Evolutionary conservation across 2,888 invertebrate genomes (phyloP), one percentile per base, ranked within the genome.

Genomic region (Ophion obscuratus): DNA sequence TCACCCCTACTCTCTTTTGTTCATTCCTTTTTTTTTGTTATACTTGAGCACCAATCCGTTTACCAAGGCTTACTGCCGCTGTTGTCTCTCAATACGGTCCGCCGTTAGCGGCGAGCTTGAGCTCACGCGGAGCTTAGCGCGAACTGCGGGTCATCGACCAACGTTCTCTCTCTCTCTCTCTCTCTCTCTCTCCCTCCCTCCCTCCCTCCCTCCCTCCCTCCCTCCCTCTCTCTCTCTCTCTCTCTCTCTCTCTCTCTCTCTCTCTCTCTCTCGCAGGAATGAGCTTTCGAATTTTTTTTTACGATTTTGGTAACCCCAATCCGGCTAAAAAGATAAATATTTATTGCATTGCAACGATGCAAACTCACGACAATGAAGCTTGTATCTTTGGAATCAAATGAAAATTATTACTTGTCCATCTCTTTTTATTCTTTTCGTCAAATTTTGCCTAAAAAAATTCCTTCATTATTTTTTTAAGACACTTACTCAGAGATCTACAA

Each of bases 91-190:
- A 14, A 53, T 77, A 76, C 80, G 77, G 81, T 86, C 40, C 40
- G 40, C 85, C 85, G 85, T 86, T 86, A 86, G 80, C 83, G 80
- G 40, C 9, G 40, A 40, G 40, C 40, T 79, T 71, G 75, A 78
- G 81, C 77, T 83, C 83, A 74, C 74, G 59, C 67, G 24, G 73
- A 81, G 83, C 83, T 77, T 82, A 79, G 31, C 61, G 78, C 80
- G 36, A 73, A 77, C 40, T 36, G 59, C 78, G 81, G 86, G 86
- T 86, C 86, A 83, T 86, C 83, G 86, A 86, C 86, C 86, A 86
- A 81, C 74, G 53, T 53, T 0, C 66, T 77, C 53, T 53, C 53
- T 53, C 53, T 14, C 53, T 53, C 53, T 53, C 53, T 53, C 53
- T 17, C 17, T 17, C 17, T 17, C 17, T 14, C 53, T 47, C 74